These are phyloP conservation scores for Cyprinodon tularosa DNA, from an alignment of 2,113 vertebrate species.

Conservation along the genomic window DNA sequence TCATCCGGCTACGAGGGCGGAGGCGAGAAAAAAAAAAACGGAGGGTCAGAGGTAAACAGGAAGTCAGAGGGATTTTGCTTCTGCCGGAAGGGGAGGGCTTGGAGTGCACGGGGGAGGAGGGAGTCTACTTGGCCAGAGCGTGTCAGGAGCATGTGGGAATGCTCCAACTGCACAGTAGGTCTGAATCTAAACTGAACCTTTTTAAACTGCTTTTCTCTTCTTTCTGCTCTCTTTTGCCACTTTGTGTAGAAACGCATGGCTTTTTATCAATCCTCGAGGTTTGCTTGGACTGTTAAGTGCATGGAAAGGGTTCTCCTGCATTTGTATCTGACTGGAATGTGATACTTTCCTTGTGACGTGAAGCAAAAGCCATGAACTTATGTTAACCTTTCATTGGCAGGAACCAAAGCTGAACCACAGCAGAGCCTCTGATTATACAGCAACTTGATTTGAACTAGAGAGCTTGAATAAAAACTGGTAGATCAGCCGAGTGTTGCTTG, in stretches of 20 bases:
- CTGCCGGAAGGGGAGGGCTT: conserved; percentile 74
- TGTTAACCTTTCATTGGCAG: conserved; percentile 63
- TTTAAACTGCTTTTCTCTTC: conserved; percentile 37
- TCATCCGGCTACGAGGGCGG: conserved; percentile 55
- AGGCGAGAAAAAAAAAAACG: conserved; percentile 37
- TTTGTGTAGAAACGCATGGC: conserved; percentile 44
- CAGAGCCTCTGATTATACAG: conserved; percentile 1
- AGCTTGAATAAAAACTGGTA: conserved; percentile 2
- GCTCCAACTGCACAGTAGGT: conserved; percentile 79
- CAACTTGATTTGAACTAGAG: conserved; percentile 7
- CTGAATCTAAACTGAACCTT: conserved; percentile 71
- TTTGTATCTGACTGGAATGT: conserved; percentile 59
- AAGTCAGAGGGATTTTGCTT: conserved; percentile 73
- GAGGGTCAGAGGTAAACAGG: conserved; percentile 83
- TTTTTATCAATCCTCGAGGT: conserved; percentile 33
- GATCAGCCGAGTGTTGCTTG: background rate
- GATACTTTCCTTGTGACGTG: conserved; percentile 56
- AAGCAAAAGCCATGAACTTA: conserved; percentile 55
- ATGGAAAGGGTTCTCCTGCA: background rate
- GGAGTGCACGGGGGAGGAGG: conserved; percentile 64
- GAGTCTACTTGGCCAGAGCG: conserved; percentile 74
- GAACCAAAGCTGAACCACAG: background rate
- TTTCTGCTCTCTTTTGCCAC: conserved; percentile 21
- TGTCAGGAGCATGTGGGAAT: conserved; percentile 74
- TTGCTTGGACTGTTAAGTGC: conserved; percentile 32